Base-by-base conservation (phyloP, 2,113 vertebrate species). In the Amblyopsis rosae region DNA sequence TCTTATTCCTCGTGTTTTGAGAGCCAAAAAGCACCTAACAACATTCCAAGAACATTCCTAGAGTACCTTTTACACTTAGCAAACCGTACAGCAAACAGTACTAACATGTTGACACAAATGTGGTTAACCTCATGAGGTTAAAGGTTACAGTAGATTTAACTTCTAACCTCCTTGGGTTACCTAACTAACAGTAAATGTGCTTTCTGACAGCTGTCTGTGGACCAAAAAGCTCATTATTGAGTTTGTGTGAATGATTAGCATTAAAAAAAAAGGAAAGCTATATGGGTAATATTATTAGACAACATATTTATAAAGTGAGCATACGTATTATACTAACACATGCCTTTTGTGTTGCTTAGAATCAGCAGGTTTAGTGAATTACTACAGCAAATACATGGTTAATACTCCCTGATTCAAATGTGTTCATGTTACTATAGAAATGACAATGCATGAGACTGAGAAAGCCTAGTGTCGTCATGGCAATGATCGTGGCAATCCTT, bases 11-110 rank as follows among this genome's bases (percentile, higher is more conserved):
- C 62, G 57, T 79, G 63, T 77, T 66, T 58, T 87, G 73, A 84
- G 71, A 72, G 80, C 69, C 64, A 67, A 77, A 83, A 82, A 71
- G 51, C 54, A 75, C 72, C 72, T 78, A 80, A 80, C 51, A 35
- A 83, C 89, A 90, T 90, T 90, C 87, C 86, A 87, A 54, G 33
- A 59, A 57, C 81, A 54, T 65, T 62, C 33, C 65, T 65, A 56
- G 15, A 9, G 32, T 73, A 17, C 55, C 65, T 72, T 78, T 5
- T 41, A 10, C 26, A 12, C 11, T 49, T 12, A 32, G 12, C 26
- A 26, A 26, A 26, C 19, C 13, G 19, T 58, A 32, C 56, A 11
- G 9, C 12, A 61, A 58, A 75, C 65, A 47, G 49, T 72, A 75
- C 73, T 76, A 77, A 81, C 6, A 59, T 70, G 60, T 48, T 26